Percentiles rank a stretch among this genome's conserved stretches.
phyloP scores from a whole-genome alignment of 2,797 vertebrate species.

The Dipus sagitta region DNA sequence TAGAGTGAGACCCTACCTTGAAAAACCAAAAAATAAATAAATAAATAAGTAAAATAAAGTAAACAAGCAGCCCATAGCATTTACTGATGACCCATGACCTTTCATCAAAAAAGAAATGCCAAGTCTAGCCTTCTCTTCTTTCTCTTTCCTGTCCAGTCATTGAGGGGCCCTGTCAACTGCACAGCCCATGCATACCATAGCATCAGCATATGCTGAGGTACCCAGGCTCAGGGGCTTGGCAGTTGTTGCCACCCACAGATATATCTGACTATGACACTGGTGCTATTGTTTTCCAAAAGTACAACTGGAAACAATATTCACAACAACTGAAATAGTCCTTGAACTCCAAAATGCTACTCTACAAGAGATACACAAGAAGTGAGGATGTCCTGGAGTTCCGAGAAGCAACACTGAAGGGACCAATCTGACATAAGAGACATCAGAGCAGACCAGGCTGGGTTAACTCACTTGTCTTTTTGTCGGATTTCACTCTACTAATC shows the following conservation, averaged over 20 bases:
- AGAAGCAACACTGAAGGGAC: neutral
- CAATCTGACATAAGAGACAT: neutral
- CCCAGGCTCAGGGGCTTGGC: neutral
- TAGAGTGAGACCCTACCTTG: no score
- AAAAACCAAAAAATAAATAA: no score
- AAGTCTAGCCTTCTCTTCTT: neutral
- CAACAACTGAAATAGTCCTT: neutral
- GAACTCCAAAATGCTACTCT: neutral
- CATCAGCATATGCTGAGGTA: neutral
- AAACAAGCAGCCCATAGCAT: no score
- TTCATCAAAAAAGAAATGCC: neutral
- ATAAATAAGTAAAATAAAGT: no score
- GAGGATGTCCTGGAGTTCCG: neutral
- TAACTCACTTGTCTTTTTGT: neutral
- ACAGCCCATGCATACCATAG: neutral
- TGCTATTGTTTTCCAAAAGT: neutral
- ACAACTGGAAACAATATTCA: neutral
- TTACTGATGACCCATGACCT: no score
- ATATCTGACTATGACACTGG: neutral
- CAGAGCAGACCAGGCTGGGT: neutral
- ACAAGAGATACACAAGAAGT: neutral
- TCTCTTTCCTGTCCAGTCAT: neutral
- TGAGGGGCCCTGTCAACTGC: neutral
- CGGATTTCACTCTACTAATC: neutral
- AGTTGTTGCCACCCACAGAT: neutral